Conservation (phyloP, 2,888 invertebrate genomes). For the Pristionchus japonicus region DNA sequence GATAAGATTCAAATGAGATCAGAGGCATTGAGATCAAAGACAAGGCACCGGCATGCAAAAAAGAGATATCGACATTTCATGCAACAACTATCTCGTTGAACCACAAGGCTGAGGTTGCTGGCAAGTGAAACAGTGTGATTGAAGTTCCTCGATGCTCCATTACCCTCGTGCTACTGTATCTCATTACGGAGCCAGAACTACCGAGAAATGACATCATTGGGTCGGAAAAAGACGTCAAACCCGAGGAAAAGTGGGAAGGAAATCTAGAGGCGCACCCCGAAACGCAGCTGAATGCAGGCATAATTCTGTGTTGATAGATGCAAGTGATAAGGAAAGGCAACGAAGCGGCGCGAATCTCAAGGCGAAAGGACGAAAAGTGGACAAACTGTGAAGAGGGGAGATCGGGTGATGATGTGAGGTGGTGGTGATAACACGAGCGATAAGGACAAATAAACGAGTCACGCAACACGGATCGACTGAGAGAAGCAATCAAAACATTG, state of each 20-base stretch:
- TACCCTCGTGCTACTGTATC: background rate
- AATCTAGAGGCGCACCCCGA: background rate
- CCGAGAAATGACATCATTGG: background rate
- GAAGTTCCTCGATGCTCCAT: background rate
- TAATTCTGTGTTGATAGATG: background rate
- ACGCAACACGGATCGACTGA: slow-evolving; percentile 6
- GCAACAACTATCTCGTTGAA: background rate
- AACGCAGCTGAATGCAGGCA: background rate
- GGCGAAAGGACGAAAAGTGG: slow-evolving; percentile 40
- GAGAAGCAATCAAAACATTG: background rate
- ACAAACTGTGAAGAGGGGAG: slow-evolving; percentile 15
- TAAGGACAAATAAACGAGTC: slow-evolving; percentile 34
- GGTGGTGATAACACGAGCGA: slow-evolving; percentile 11
- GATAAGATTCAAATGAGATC: background rate
- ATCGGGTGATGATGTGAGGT: slow-evolving; percentile 33
- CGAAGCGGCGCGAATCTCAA: background rate
- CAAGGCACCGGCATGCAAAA: background rate
- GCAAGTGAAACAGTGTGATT: background rate
- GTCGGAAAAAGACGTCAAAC: background rate
- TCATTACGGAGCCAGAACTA: slow-evolving; percentile 9
- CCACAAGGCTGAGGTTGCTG: background rate
- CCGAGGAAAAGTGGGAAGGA: background rate
- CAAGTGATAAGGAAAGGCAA: slow-evolving; percentile 13
- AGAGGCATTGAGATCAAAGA: background rate
- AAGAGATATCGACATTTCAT: background rate